Base-by-base conservation (phyloP, 2,888 invertebrate species). In the Pachydiplax longipennis region DNA sequence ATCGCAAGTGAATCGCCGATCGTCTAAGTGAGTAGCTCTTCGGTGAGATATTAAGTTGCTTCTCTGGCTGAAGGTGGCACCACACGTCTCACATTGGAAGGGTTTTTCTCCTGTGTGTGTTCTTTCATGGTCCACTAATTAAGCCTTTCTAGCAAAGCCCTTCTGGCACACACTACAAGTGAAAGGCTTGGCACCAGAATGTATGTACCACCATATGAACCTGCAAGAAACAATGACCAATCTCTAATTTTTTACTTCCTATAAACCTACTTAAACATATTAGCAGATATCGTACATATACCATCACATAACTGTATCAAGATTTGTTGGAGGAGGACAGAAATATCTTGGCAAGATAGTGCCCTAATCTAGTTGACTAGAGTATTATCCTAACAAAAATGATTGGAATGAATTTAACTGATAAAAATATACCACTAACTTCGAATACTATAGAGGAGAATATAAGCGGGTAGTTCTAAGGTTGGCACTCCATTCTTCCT, bases 1-100 rank as follows among this genome's bases (percentile, higher is more conserved):
- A 2, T 95, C 94, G 93, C 97, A 97, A 92, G 95, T 95, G 93
- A 97, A 96, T 0, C 97, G 95, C 92, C 96, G 96, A 93, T 97
- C 97, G 93, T 97, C 96, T 91, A 91, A 90, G 93, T 98, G 98
- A 0, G 97, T 97, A 1, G 97, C 97, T 15, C 97, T 95, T 91
- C 96, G 96, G 93, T 98, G 98, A 0, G 97, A 97, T 93, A 97
- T 97, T 92, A 97, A 94, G 94, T 98, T 98, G 61, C 97, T 96
- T 37, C 97, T 95, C 94, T 98, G 98, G 31, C 97, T 96, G 94
- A 98, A 98, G 0, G 96, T 96, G 0, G 97, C 96, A 1, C 96
- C 96, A 93, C 98, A 98, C 87, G 96, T 94, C 92, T 97, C 97
- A 93, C 98, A 98, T 92, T 96, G 95, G 93, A 92, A 93, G 15